Base-by-base conservation (phyloP, 2,113 vertebrate species). In the Dasyornis broadbenti region DNA sequence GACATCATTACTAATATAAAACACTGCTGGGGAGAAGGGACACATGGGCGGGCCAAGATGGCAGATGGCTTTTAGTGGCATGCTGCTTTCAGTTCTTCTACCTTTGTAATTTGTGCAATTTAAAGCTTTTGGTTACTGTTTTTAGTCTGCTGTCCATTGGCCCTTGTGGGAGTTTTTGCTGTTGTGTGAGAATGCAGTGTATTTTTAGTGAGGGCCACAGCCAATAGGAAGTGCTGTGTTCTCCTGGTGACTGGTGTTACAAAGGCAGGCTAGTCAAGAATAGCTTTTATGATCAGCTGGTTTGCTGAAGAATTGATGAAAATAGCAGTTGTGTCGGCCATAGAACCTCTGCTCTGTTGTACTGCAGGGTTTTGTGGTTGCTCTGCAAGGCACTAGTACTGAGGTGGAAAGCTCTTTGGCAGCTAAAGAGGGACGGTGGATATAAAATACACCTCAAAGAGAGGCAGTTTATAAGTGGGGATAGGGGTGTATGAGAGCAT, bases 31-130 rank as follows among this genome's bases (percentile, higher is more conserved):
- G 97, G 97, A 96, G 97, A 95, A 82, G 95, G 95, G 91, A 97
- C 90, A 94, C 73, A 79, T 94, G 97, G 97, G 96, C 8, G 14
- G 97, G 97, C 98, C 97, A 97, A 97, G 96, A 97, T 96, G 97
- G 98, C 98, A 98, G 98, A 98, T 98, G 97, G 97, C 96, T 96
- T 84, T 94, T 95, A 85, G 94, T 66, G 69, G 95, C 97, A 89
- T 96, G 96, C 96, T 97, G 96, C 91, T 96, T 97, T 92, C 96
- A 79, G 95, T 83, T 88, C 95, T 93, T 96, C 95, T 94, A 96
- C 97, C 97, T 98, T 97, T 92, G 96, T 73, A 66, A 90, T 95
- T 42, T 75, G 89, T 95, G 95, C 94, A 95, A 89, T 97, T 96
- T 86, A 96, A 97, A 96, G 97, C 97, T 97, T 95, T 96, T 54